A percentile compares a stretch with the other conserved stretches of the same genome.
These are phyloP conservation scores for Odontomachus brunneus DNA, from an alignment of 1,140 invertebrate genomes.

Conservation along the genomic window DNA sequence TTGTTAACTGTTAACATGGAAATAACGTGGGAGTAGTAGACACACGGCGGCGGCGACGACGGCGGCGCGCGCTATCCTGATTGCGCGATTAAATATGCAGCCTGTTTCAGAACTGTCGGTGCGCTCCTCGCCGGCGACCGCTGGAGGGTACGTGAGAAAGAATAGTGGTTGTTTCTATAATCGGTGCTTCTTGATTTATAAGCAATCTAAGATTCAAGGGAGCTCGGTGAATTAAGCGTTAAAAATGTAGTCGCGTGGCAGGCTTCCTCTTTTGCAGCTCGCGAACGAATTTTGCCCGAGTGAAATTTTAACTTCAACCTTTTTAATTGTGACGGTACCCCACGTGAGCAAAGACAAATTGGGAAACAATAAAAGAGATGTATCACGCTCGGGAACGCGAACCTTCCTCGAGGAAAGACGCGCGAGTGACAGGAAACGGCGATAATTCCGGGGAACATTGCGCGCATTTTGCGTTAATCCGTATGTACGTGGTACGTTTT, in stretches of 20 bases:
- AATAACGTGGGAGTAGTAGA: constrained; percentile 29
- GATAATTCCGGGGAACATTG: too few species aligned
- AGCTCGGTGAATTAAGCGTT: not conserved
- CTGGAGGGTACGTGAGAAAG: constrained; percentile 11
- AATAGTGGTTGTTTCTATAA: constrained; percentile 12
- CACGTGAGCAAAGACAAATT: too few species aligned
- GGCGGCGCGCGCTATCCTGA: constrained; percentile 33
- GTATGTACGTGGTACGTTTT: too few species aligned
- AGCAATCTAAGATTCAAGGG: not conserved
- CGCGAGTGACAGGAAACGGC: too few species aligned
- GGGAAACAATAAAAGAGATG: too few species aligned
- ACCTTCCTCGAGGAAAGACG: too few species aligned
- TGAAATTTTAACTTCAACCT: not conserved
- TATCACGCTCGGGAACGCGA: too few species aligned
- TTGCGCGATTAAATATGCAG: constrained; percentile 53
- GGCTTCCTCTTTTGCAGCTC: not conserved
- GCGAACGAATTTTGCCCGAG: not conserved
- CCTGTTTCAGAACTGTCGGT: constrained; percentile 32
- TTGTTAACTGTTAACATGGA: constrained; percentile 53
- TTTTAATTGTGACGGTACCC: not conserved
- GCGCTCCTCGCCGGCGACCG: constrained; percentile 1
- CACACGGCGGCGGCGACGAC: too few species aligned
- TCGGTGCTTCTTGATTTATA: constrained; percentile 4
- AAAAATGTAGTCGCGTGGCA: not conserved
- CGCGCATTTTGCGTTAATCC: too few species aligned